Percentiles rank a stretch among this genome's conserved stretches.
Conservation (phyloP, 2,797 vertebrate genomes). For the Euphonia xanthogaster region DNA sequence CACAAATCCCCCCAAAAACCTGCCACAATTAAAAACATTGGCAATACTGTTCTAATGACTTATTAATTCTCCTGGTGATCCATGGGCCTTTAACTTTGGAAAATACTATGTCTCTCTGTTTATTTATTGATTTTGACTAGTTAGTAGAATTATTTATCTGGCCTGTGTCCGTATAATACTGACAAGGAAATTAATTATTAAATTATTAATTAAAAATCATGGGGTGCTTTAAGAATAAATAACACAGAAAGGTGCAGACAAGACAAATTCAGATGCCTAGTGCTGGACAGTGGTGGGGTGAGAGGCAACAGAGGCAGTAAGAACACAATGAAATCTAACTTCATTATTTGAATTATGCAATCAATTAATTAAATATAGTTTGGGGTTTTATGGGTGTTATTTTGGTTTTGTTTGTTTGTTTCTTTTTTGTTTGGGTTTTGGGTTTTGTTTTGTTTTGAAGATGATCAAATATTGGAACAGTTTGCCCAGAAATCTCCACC, state of each 20-base stretch:
- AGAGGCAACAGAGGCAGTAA: neutral
- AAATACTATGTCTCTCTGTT: neutral
- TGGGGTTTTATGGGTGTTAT: accelerated
- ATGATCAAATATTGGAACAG: neutral
- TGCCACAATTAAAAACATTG: neutral
- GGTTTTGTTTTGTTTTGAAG: neutral
- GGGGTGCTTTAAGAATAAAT: neutral
- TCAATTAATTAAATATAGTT: neutral
- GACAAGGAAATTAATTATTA: neutral
- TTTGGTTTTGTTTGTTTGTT: neutral
- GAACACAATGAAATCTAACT: neutral
- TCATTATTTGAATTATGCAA: neutral
- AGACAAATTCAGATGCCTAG: neutral
- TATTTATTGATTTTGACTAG: neutral
- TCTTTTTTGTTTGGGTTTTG: neutral
- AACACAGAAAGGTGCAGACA: neutral
- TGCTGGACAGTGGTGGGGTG: too few species aligned
- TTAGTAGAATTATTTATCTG: neutral
- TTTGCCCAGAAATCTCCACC: neutral
- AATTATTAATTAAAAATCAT: neutral
- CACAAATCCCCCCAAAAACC: neutral
- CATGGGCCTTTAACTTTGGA: neutral
- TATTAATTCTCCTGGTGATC: neutral
- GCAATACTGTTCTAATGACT: accelerated
- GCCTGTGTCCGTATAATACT: neutral